Percentiles rank a stretch among this genome's conserved stretches.
phyloP scores from a whole-genome alignment of 2,797 vertebrate species.

The Adrianichthys oophorus region DNA sequence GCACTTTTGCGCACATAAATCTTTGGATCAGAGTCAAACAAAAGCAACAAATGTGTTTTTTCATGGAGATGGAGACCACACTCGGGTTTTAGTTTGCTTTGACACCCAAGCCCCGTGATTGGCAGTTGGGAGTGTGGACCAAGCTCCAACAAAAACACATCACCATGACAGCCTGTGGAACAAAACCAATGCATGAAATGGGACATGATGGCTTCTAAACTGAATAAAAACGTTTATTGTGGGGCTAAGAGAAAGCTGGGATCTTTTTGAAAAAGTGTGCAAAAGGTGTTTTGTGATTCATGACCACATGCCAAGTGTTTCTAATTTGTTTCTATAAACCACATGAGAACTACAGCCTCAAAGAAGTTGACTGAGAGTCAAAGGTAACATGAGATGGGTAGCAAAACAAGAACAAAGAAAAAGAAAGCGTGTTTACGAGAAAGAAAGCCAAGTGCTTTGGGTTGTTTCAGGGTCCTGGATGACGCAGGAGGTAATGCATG shows the following conservation, averaged over 20 bases:
- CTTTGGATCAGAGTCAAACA: constrained; percentile 15
- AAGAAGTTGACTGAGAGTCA: not conserved
- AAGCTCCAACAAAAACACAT: constrained; percentile 40
- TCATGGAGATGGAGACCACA: constrained; percentile 7
- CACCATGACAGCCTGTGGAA: constrained; percentile 31
- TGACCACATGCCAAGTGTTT: constrained; percentile 4
- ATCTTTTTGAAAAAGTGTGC: not conserved
- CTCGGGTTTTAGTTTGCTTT: constrained; percentile 16
- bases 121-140: constrained; percentile 11
- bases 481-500: constrained; percentile 23
- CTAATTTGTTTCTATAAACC: constrained; percentile 13
- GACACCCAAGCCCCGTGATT: constrained; percentile 3
- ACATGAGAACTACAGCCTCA: constrained; percentile 1
- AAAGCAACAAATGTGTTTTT: constrained; percentile 19
- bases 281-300: too few species aligned
- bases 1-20: not conserved
- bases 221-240: constrained; percentile 2
- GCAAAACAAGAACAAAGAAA: constrained; percentile 1
- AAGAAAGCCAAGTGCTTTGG: constrained; percentile 15
- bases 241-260: not conserved
- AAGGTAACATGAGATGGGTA: not conserved
- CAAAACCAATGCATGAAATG: constrained; percentile 24
- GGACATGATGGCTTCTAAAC: constrained; percentile 16
- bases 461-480: constrained; percentile 31
- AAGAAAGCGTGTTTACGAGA: not conserved